A percentile compares a stretch with the other conserved stretches of the same genome.
Conservation (phyloP, 2,888 invertebrate species). For the Trichopoda pennipes region DNA sequence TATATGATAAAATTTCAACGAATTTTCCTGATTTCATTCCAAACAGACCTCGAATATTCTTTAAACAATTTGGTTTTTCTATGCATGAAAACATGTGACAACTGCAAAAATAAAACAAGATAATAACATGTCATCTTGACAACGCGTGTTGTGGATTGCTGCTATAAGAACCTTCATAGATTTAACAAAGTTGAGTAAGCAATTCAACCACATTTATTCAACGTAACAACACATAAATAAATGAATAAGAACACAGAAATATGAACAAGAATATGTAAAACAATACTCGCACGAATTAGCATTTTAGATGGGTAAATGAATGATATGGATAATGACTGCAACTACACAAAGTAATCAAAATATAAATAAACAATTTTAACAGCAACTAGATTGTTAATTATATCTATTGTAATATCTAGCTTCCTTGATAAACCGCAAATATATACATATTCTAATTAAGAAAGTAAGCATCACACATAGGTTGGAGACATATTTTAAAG, state of each 20-base stretch:
- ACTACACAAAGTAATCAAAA: neutral
- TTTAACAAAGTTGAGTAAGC: conserved; percentile 9
- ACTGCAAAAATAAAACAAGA: conserved; percentile 40
- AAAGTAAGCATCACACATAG: too few relatives aligned
- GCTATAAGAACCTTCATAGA: conserved; percentile 21
- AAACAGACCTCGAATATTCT: conserved; percentile 14
- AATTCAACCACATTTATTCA: conserved; percentile 6
- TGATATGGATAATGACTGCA: neutral
- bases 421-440: too few relatives aligned
- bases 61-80: conserved; percentile 38
- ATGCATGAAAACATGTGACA: conserved; percentile 41
- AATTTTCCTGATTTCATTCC: neutral
- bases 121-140: conserved; percentile 56
- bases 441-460: too few relatives aligned
- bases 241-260: conserved; percentile 7
- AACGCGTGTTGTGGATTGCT: conserved; percentile 56
- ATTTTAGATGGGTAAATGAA: neutral
- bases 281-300: conserved; percentile 21
- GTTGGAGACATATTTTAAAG: too few relatives aligned
- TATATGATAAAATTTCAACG: too few relatives aligned
- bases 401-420: too few relatives aligned
- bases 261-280: conserved; percentile 23
- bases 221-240: neutral
- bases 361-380: neutral
- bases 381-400: too few relatives aligned